A percentile compares a stretch with the other conserved stretches of the same genome.
Conservation (phyloP, 1,140 invertebrate species). For the Probaryconus sp. region DNA sequence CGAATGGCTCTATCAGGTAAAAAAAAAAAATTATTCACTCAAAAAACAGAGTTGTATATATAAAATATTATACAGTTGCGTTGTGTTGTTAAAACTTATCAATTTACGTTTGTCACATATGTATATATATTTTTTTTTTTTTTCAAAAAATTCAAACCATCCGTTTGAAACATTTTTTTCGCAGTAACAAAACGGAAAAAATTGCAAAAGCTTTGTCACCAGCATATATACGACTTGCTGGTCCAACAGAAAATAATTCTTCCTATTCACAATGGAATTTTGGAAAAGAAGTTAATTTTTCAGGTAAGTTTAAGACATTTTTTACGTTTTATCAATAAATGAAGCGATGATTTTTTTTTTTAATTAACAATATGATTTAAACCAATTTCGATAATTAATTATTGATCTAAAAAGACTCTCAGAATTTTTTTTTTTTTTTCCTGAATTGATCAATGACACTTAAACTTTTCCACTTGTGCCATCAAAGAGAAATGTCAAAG, state of each 20-base stretch:
- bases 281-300: conserved; percentile 52
- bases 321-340: too few species aligned
- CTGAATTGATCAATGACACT: too few species aligned
- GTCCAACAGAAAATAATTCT: conserved; percentile 79
- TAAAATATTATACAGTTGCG: too few species aligned
- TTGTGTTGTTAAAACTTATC: not conserved
- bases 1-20: conserved; percentile 74
- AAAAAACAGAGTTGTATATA: not conserved
- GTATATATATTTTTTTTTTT: too few species aligned
- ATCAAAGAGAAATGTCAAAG: conserved; percentile 1
- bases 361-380: too few species aligned
- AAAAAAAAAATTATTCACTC: conserved; percentile 41
- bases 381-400: too few species aligned
- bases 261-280: conserved; percentile 73
- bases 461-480: too few species aligned
- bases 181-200: conserved; percentile 61
- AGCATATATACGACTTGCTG: conserved; percentile 81
- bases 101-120: too few species aligned
- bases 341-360: too few species aligned
- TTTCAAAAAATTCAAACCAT: not conserved
- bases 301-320: too few species aligned
- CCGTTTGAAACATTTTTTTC: conserved; percentile 5
- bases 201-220: conserved; percentile 81
- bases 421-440: too few species aligned
- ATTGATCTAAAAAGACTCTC: too few species aligned